Conservation (phyloP, 30 jellyfish, hydroid and myxozoan genomes). For the Catostylus mosaicus region DNA sequence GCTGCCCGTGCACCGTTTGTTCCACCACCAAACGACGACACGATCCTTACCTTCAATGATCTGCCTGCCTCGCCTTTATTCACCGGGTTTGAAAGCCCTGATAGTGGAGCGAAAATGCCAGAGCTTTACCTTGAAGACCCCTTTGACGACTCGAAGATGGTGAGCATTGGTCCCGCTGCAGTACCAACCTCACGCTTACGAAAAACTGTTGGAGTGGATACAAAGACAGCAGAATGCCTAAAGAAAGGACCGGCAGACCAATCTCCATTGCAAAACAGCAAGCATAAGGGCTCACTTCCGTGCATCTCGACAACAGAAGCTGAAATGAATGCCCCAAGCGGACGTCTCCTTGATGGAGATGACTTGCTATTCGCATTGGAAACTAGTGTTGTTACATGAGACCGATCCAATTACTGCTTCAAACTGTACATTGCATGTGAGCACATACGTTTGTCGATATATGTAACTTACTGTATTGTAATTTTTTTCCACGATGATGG, state of each 20-base stretch:
- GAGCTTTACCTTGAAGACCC: slow-evolving; percentile 73
- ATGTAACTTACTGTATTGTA: slow-evolving; percentile 8
- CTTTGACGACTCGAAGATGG: slow-evolving; percentile 45
- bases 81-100: slow-evolving; percentile 46
- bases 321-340: slow-evolving; percentile 80
- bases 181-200: slow-evolving; percentile 47
- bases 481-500: background rate
- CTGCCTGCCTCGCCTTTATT: slow-evolving; percentile 58
- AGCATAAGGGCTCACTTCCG: slow-evolving; percentile 50
- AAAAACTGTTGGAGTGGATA: slow-evolving; percentile 3
- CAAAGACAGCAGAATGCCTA: background rate
- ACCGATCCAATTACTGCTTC: background rate
- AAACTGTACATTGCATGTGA: background rate
- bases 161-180: slow-evolving; percentile 42
- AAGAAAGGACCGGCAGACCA: background rate
- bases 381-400: slow-evolving; percentile 19
- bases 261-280: slow-evolving; percentile 8
- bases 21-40: slow-evolving; percentile 91
- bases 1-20: slow-evolving; percentile 92
- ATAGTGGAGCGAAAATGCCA: slow-evolving; percentile 41
- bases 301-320: slow-evolving; percentile 73
- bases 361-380: slow-evolving; percentile 75
- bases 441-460: background rate
- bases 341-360: slow-evolving; percentile 69
- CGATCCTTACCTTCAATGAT: slow-evolving; percentile 75